phyloP scores from a whole-genome alignment of 92 coral and sea anemone genomes.

The Pocillopora meandrina region DNA sequence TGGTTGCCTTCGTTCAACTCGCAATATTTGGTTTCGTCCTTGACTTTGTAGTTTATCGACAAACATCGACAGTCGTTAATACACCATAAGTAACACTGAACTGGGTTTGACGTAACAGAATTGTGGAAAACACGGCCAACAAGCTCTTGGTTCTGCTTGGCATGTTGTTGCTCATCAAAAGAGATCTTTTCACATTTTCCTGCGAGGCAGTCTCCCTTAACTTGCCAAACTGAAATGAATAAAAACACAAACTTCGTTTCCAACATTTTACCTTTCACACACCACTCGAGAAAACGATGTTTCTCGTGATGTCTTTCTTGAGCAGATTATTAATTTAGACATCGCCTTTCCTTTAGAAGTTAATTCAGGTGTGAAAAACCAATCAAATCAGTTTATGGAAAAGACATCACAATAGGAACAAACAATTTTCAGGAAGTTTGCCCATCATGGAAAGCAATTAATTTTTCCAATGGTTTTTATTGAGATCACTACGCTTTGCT shows the following conservation, averaged over 20 bases:
- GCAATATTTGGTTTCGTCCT: not conserved
- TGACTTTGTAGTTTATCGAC: slow-evolving; percentile 3
- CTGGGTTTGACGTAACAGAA: slow-evolving; percentile 3
- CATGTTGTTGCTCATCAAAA: not conserved
- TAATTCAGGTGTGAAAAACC: too few relatives aligned
- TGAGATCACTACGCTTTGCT: too few relatives aligned
- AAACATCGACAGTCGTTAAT: slow-evolving; percentile 2
- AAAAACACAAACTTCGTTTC: not conserved
- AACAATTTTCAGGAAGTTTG: too few relatives aligned
- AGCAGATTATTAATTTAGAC: not conserved
- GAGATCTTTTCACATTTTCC: not conserved
- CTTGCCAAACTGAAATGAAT: not conserved
- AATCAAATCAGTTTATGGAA: too few relatives aligned
- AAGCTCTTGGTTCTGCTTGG: not conserved
- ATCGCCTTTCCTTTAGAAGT: too few relatives aligned
- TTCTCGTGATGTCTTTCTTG: not conserved
- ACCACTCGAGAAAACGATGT: not conserved
- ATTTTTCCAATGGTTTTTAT: too few relatives aligned
- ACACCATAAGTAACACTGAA: not conserved
- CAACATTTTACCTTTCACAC: not conserved
- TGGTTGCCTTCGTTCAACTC: slow-evolving; percentile 3
- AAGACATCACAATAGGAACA: too few relatives aligned
- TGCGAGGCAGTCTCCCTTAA: not conserved
- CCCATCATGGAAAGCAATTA: too few relatives aligned
- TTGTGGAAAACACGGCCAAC: not conserved